phyloP scores from a whole-genome alignment of 1,140 invertebrate species.

The Aleiodes sp. region DNA sequence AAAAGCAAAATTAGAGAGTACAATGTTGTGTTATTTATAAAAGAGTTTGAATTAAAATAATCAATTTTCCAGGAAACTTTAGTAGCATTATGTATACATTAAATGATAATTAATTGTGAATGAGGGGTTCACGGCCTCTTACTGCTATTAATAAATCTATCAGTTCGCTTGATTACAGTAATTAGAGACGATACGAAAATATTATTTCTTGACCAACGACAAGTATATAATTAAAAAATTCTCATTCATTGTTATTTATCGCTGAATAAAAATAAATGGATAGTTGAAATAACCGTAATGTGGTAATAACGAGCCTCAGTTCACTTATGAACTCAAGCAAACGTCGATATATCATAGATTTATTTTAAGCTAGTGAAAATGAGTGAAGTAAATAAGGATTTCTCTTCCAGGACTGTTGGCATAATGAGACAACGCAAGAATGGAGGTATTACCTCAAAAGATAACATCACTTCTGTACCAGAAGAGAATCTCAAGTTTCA shows the following conservation, averaged over 20 bases:
- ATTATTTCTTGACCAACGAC: no score
- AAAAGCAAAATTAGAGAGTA: background rate
- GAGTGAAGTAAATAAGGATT: no score
- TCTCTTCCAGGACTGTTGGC: conserved; percentile 54
- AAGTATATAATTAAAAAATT: no score
- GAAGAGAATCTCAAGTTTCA: conserved; percentile 61
- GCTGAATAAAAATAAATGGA: no score
- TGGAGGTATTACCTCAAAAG: conserved; percentile 40
- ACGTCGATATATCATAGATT: no score
- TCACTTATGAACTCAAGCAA: no score
- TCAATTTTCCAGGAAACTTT: background rate
- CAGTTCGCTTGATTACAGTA: no score
- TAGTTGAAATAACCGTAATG: no score
- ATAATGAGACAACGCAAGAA: conserved; percentile 56
- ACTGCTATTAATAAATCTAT: background rate
- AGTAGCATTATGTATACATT: background rate
- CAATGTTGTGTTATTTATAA: background rate
- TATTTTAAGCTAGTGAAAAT: background rate
- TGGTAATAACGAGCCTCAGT: no score
- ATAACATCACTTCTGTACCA: conserved; percentile 34
- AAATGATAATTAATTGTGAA: background rate
- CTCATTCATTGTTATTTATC: no score
- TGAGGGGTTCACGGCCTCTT: background rate
- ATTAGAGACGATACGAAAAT: no score
- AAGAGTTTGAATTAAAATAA: no score